Evolutionary conservation across 2,113 vertebrate genomes (phyloP), one percentile per base, ranked within the genome.

Genomic region (Xiphophorus maculatus): DNA sequence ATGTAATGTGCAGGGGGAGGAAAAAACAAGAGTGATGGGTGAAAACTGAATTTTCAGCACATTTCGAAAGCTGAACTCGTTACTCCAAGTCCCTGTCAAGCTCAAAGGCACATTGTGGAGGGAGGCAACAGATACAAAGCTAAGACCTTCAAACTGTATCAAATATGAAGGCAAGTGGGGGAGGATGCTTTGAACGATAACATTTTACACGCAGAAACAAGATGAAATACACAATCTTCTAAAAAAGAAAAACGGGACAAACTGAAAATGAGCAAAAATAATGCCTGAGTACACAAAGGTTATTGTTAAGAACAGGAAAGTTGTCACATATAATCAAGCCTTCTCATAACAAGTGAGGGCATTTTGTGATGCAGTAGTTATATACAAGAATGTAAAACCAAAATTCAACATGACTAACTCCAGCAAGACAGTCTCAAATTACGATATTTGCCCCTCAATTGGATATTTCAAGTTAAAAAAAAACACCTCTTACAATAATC

Each of bases 21-120:
- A 66, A 81, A 84, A 80, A 64, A 79, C 77, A 82, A 66, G 70
- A 77, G 89, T 86, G 86, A 87, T 82, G 68, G 80, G 75, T 80
- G 29, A 91, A 74, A 88, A 83, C 70, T 83, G 77, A 62, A 83
- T 79, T 90, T 92, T 90, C 70, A 80, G 44, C 68, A 87, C 75
- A 33, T 89, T 83, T 88, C 71, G 84, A 71, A 84, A 90, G 84
- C 85, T 90, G 86, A 79, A 86, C 79, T 66, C 29, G 63, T 73
- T 85, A 75, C 75, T 79, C 44, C 58, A 76, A 83, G 74, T 79
- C 32, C 37, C 30, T 76, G 61, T 75, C 82, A 74, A 42, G 71
- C 32, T 44, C 32, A 84, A 73, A 81, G 62, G 67, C 69, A 66
- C n/a, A 28, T 70, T 22, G 29, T 73, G 29, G 33, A 72, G 17